phyloP scores from a whole-genome alignment of 2,113 vertebrate genomes.

The Microcebus lehilahytsara region DNA sequence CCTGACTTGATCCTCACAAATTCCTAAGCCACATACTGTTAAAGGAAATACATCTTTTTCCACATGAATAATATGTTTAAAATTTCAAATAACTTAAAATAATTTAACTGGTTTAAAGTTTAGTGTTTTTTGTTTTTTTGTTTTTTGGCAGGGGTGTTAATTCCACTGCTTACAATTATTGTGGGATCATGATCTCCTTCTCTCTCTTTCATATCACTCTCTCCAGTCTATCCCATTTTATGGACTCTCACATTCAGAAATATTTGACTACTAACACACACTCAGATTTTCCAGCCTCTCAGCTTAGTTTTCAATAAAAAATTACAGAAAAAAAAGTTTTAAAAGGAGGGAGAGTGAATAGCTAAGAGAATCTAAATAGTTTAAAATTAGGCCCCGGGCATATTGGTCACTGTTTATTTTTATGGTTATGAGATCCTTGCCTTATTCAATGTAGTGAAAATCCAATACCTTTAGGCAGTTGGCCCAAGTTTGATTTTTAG shows the following conservation, averaged over 20 bases:
- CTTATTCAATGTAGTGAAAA: slow-evolving; percentile 63
- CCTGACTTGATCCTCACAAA: not conserved
- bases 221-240: not conserved
- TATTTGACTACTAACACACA: slow-evolving; percentile 16
- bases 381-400: slow-evolving; percentile 49
- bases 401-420: slow-evolving; percentile 63
- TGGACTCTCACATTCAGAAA: not conserved
- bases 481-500: slow-evolving; percentile 73
- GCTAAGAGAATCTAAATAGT: slow-evolving; percentile 35
- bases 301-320: slow-evolving; percentile 53
- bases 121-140: not conserved
- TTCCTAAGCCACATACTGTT: not conserved
- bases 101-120: not conserved
- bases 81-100: not conserved
- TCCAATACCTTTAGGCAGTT: slow-evolving; percentile 57
- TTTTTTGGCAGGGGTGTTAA: not conserved
- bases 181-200: not conserved
- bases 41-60: not conserved
- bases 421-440: slow-evolving; percentile 55
- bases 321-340: not conserved
- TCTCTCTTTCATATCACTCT: not conserved
- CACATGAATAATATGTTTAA: not conserved
- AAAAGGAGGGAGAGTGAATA: slow-evolving; percentile 20
- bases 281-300: not conserved
- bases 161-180: not conserved